Evolutionary conservation across 2,113 vertebrate species (phyloP).

Genomic region (Pyrgilauda ruficollis): DNA sequence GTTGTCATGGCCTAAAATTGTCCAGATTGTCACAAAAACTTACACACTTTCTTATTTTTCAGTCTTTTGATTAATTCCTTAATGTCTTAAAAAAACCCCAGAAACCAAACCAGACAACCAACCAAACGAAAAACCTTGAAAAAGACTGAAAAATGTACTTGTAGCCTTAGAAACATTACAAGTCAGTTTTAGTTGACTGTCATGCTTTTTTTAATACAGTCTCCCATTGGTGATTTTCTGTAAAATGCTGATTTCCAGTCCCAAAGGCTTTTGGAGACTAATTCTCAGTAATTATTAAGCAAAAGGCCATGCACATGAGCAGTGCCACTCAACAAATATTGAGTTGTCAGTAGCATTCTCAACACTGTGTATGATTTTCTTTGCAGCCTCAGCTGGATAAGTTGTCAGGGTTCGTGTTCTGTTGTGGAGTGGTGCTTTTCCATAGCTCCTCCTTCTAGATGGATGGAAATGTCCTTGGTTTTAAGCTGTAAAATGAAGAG

Average conservation of each 20-base stretch:
- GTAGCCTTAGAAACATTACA: not conserved
- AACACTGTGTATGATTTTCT: not conserved
- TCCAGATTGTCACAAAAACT: not conserved
- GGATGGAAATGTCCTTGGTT: not conserved
- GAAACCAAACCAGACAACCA: not conserved
- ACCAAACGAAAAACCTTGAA: not conserved
- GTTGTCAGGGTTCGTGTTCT: not conserved
- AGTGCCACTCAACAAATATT: not conserved
- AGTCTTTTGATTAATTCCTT: not conserved
- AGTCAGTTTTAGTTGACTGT: not conserved
- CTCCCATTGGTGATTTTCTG: not conserved
- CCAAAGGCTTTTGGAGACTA: not conserved
- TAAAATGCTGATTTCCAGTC: not conserved
- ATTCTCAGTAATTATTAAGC: not conserved
- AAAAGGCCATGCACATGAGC: not conserved
- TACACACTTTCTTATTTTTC: not conserved
- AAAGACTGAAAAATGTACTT: not conserved
- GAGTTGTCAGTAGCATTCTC: not conserved
- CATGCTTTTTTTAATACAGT: not conserved
- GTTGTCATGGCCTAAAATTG: not conserved
- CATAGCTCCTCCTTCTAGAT: not conserved
- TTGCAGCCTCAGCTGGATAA: not conserved
- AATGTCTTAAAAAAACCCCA: not conserved
- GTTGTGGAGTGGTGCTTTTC: not conserved
- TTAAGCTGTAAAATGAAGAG: not conserved